phyloP scores from a whole-genome alignment of 1,140 invertebrate genomes.

The Frieseomelitta varia region DNA sequence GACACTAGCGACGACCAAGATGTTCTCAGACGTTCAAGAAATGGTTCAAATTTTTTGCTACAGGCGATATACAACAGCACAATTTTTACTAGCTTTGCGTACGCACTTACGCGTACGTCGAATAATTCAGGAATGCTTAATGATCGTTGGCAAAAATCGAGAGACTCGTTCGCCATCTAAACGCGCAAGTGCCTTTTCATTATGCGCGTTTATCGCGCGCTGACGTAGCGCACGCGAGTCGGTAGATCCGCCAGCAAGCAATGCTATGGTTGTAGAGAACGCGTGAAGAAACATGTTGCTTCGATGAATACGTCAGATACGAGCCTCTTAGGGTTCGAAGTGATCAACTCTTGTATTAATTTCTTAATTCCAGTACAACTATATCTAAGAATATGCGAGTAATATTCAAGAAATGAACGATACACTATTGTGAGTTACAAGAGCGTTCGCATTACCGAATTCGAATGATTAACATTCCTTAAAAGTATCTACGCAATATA shows the following conservation, averaged over 20 bases:
- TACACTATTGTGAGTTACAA: background rate
- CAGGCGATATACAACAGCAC: too few species aligned
- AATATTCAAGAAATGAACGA: background rate
- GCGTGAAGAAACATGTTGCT: background rate
- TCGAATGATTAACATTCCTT: too few species aligned
- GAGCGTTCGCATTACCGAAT: too few species aligned
- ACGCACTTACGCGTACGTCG: background rate
- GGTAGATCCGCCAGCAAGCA: background rate
- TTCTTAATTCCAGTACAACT: background rate
- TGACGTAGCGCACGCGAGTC: background rate
- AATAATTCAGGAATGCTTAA: conserved; percentile 7
- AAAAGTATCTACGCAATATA: too few species aligned
- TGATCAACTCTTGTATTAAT: background rate
- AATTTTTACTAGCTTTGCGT: too few species aligned
- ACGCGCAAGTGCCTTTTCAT: background rate
- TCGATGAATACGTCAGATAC: background rate
- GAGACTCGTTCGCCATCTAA: background rate
- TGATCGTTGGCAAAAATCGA: background rate
- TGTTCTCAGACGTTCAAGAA: too few species aligned
- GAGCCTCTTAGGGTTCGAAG: background rate
- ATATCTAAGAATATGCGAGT: background rate
- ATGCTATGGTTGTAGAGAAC: background rate
- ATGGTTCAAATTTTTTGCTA: too few species aligned
- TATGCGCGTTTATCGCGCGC: background rate
- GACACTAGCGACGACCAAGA: too few species aligned